Evolutionary conservation across 1,140 invertebrate species (phyloP).

Genomic region (Triops cancriformis): DNA sequence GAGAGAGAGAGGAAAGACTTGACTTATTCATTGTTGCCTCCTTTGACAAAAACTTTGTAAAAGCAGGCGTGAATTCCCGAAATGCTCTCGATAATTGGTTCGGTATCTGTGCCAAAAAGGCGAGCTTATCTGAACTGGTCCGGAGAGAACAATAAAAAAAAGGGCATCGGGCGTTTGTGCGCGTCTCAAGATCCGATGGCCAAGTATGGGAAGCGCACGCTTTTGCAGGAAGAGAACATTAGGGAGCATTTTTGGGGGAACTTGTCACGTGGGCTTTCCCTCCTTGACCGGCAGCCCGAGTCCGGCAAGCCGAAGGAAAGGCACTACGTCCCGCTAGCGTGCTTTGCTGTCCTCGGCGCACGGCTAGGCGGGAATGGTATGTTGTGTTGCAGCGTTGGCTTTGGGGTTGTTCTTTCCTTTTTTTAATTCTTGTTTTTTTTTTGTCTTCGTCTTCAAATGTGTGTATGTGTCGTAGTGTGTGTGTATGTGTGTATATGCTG

Average conservation of each 20-base stretch:
- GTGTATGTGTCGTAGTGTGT: constrained; percentile 16
- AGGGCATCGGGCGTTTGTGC: too few relatives aligned
- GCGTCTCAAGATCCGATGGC: not conserved
- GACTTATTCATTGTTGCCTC: too few relatives aligned
- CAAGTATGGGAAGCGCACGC: not conserved
- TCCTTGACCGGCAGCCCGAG: not conserved
- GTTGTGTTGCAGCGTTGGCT: not conserved
- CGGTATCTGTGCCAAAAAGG: too few relatives aligned
- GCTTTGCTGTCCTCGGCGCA: not conserved
- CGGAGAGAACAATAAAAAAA: too few relatives aligned
- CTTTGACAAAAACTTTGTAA: too few relatives aligned
- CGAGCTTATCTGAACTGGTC: too few relatives aligned
- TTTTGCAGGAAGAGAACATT: not conserved
- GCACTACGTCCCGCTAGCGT: not conserved
- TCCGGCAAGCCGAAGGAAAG: not conserved
- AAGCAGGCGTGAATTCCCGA: too few relatives aligned
- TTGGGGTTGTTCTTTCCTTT: constrained; percentile 14
- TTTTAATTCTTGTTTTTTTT: constrained; percentile 11
- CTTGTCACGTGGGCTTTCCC: not conserved
- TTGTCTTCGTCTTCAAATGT: not conserved
- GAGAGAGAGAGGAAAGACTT: too few relatives aligned
- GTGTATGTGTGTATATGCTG: not conserved
- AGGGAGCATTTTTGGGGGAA: not conserved
- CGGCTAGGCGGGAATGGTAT: not conserved
- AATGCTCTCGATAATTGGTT: too few relatives aligned